Base-by-base conservation (phyloP, 1,140 invertebrate genomes). In the Colletes gigas region DNA sequence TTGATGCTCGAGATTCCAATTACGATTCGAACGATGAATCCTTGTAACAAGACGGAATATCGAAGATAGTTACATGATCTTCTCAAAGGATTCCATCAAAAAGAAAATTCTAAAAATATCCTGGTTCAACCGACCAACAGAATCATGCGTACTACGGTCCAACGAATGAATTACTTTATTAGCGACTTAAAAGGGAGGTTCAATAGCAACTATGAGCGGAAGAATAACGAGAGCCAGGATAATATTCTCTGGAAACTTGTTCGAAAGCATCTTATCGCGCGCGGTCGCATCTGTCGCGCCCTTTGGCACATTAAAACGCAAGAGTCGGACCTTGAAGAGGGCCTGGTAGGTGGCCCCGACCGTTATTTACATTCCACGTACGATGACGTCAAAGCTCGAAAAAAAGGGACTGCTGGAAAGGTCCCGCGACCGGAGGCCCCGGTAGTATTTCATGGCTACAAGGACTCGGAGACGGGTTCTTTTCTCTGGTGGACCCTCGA, bases 361-460 rank as follows among this genome's bases (percentile, higher is more conserved):
- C 78, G 84, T 85, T 86, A 86, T 86, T 86, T 86, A 78, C 81
- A 86, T 83, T 80, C 52, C 63, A 47, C n/a, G 59, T 65, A 60
- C 54, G 50, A 75, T 79, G 82, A 84, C 74, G 78, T 75, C 73
- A 73, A 8, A 30, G 39, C 1, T 15, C 12, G 39, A 17, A 21
- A 82, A 72, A 82, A 70, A n/a, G 57, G 39, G 54, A 6, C 12
- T 1, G 17, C 54, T 30, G 3, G 10, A 55, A 30, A 52, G 30
- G 30, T 9, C 47, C 66, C 39, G 8, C 59, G 44, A 12, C 50
- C 21, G 39, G 8, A 55, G 44, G 72, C 21, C 63, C 77, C 19
- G 9, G 30, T 19, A 14, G 47, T n/a, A 19, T 70, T 52, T 52
- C 77, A 44, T 39, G 17, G 39, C 59, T 3, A 52, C 30, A n/a